phyloP scores from a whole-genome alignment of 2,797 vertebrate species.

The Crax fasciolata region DNA sequence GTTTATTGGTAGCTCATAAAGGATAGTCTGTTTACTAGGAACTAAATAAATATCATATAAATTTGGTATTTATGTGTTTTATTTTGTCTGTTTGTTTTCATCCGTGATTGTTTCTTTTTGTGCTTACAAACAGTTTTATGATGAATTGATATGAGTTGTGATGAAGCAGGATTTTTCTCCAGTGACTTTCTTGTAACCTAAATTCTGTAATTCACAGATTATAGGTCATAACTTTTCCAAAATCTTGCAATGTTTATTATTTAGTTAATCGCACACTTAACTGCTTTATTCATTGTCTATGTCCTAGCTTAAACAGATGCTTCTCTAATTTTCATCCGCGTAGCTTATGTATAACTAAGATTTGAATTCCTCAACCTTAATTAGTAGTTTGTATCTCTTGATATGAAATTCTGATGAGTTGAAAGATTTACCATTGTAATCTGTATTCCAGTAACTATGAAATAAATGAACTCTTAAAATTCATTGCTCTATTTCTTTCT shows the following conservation, averaged over 20 bases:
- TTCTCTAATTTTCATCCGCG: constrained; percentile 2
- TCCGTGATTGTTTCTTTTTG: not conserved
- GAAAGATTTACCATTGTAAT: constrained; percentile 9
- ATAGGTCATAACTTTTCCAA: not conserved
- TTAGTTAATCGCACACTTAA: not conserved
- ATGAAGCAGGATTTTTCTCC: not conserved
- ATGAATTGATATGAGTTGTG: not conserved
- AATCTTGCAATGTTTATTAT: not conserved
- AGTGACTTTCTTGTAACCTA: not conserved
- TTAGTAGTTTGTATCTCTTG: constrained; percentile 32
- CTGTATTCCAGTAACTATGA: not conserved
- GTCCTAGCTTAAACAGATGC: not conserved
- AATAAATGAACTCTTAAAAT: constrained; percentile 56
- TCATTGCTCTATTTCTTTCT: constrained; percentile 10
- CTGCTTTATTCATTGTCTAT: not conserved
- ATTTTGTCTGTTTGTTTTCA: not conserved
- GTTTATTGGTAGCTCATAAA: not conserved
- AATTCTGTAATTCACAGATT: not conserved
- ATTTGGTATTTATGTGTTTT: not conserved
- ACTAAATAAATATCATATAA: not conserved
- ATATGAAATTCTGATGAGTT: constrained; percentile 24
- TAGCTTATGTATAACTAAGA: not conserved
- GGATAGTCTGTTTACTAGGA: not conserved
- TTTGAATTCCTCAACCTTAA: constrained; percentile 14
- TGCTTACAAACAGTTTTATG: not conserved